These are phyloP conservation scores for Cephalophus harveyi DNA, from an alignment of 2,113 vertebrate genomes.

Conservation along the genomic window DNA sequence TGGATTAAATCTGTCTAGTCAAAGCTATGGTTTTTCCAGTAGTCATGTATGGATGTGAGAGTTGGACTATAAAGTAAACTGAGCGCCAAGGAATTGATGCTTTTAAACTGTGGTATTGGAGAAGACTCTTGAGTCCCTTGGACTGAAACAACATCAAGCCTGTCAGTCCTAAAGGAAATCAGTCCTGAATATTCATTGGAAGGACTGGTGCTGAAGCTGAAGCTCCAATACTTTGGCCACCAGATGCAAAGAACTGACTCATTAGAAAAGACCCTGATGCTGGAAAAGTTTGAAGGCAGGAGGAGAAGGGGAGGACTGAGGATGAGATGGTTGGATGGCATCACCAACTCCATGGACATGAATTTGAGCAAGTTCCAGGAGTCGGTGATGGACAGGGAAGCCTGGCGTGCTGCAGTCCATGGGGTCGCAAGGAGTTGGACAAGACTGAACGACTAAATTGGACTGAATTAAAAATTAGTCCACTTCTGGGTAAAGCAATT, in stretches of 20 bases:
- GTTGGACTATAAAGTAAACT: background rate
- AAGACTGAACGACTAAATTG: background rate
- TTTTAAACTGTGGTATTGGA: background rate
- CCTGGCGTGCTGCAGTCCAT: accelerated
- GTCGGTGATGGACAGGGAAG: background rate
- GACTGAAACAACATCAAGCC: background rate
- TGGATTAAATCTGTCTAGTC: background rate
- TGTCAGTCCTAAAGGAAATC: background rate
- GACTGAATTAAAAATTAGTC: background rate
- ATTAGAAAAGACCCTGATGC: background rate
- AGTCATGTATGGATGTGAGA: background rate
- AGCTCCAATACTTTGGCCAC: background rate
- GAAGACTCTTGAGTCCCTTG: background rate
- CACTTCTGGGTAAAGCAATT: background rate
- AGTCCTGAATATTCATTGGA: background rate
- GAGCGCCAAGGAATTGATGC: accelerated
- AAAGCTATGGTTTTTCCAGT: background rate
- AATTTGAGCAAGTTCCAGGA: background rate
- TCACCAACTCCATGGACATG: background rate
- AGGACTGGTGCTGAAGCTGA: background rate
- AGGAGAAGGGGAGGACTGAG: background rate
- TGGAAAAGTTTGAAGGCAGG: background rate
- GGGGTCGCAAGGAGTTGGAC: background rate
- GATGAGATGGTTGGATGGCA: background rate
- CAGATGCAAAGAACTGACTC: background rate